These are phyloP conservation scores for Pandemis cinnamomeana DNA, from an alignment of 2,888 invertebrate genomes.

Conservation along the genomic window DNA sequence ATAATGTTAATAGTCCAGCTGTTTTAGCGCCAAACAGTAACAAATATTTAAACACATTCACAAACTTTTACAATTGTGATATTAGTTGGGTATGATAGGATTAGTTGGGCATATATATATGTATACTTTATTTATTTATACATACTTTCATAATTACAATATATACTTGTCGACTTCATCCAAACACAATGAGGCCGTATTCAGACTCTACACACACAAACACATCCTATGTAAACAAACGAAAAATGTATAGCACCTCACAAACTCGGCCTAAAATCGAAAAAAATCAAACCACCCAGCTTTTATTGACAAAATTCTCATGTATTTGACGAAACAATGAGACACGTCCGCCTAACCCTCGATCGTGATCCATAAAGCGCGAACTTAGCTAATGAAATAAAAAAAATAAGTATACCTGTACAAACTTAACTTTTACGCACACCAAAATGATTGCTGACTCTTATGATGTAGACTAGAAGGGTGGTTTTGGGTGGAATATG, in stretches of 20 bases:
- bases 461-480: conserved; percentile 46
- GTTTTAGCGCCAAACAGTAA: no score
- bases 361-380: conserved; percentile 82
- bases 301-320: conserved; percentile 80
- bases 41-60: no score
- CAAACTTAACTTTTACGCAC: conserved; percentile 51
- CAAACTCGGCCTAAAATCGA: conserved; percentile 45
- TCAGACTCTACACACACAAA: conserved; percentile 43
- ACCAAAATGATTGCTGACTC: background rate
- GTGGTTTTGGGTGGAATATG: conserved; percentile 38
- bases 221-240: conserved; percentile 46
- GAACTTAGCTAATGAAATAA: conserved; percentile 84
- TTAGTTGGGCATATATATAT: no score
- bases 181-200: background rate
- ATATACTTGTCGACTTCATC: background rate
- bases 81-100: no score
- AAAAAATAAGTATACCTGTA: conserved; percentile 75
- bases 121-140: no score
- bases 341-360: conserved; percentile 76
- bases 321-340: conserved; percentile 81
- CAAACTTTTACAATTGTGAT: no score
- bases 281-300: conserved; percentile 70
- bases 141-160: background rate
- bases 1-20: no score
- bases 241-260: conserved; percentile 43